These are phyloP conservation scores for Labroides dimidiatus DNA, from an alignment of 2,797 vertebrate genomes.

Conservation along the genomic window DNA sequence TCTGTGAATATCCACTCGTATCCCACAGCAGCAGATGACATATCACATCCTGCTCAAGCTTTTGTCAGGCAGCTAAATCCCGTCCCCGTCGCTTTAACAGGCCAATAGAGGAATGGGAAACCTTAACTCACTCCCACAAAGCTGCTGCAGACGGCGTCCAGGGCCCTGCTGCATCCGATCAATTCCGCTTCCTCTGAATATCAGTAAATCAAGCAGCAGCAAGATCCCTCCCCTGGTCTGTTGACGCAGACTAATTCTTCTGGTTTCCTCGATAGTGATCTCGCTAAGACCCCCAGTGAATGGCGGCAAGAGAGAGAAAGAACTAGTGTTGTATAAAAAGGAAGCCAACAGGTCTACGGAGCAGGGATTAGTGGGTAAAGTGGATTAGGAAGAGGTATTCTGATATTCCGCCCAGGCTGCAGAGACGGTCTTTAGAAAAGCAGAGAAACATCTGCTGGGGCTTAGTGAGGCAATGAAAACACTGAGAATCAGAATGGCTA, in stretches of 20 bases:
- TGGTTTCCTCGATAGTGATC: conserved; percentile 79
- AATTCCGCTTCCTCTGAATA: conserved; percentile 77
- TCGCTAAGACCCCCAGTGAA: conserved; percentile 78
- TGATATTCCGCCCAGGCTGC: conserved; percentile 81
- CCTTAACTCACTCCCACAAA: conserved; percentile 72
- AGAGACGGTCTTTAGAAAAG: conserved; percentile 82
- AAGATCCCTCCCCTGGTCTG: conserved; percentile 67
- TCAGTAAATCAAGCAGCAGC: conserved; percentile 78
- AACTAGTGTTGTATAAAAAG: conserved; percentile 69
- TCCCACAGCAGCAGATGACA: conserved; percentile 78
- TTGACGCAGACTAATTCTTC: conserved; percentile 71
- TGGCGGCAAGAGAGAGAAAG: conserved; percentile 51
- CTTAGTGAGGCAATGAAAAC: conserved; percentile 78
- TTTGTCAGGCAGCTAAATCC: conserved; percentile 79
- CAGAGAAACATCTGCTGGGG: conserved; percentile 81
- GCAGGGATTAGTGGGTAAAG: conserved; percentile 83
- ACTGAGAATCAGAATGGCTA: conserved; percentile 64
- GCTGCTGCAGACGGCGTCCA: conserved; percentile 57
- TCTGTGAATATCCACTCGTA: conserved; percentile 72
- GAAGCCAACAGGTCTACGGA: conserved; percentile 79
- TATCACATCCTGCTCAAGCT: conserved; percentile 77
- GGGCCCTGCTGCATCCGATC: conserved; percentile 66
- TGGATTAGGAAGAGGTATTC: conserved; percentile 83
- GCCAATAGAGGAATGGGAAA: conserved; percentile 62
- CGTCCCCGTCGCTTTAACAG: conserved; percentile 57